Base-by-base conservation (phyloP, 2,888 invertebrate genomes). In the Zele albiditarsus region DNA sequence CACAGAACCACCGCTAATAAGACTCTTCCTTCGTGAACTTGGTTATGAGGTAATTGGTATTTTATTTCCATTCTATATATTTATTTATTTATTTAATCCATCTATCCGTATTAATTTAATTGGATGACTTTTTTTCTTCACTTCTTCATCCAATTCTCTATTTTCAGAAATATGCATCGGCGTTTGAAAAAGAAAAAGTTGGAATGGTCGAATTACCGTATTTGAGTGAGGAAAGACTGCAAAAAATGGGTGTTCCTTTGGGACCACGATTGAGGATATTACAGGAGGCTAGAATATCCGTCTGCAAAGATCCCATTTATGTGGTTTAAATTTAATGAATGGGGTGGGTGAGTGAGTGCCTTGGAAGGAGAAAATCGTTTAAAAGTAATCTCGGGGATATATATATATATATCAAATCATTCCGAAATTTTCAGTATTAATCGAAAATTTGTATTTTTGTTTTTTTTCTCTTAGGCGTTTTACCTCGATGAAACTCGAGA, bases 121-220 rank as follows among this genome's bases (percentile, higher is more conserved):
- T 75, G 27, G 57, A 66, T 62, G 57, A 6, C 25, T n/a, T 75
- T 65, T 38, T 58, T 67, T 10, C 25, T 31, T 74, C 62, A 46
- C 28, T 28, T 53, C 71, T 70, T 16, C 16, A n/a, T 77, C 71
- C 53, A 46, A 38, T 28, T n/a, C 80, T 80, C 84, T n/a, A n/a
- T n/a, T 90, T 90, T 31, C 91, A 97, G 97, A 96, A 96, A 94
- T 97, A 96, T 88, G 95, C 95, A 46, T 91, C 91, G 0, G 92
- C 95, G 66, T 94, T 97, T 79, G 96, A 97, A 85, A 94, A 94
- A 80, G 97, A 97, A 90, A 94, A 95, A 84, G 94, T 96, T 0
- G 97, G 97, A 8, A 95, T 97, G 90, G 95, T 97, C 42, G 97
- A 97, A 88, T 90, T 97, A 76, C 97, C 97, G 0, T 97, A 97